Base-by-base conservation (phyloP, 2,797 vertebrate genomes). In the Clamator glandarius region DNA sequence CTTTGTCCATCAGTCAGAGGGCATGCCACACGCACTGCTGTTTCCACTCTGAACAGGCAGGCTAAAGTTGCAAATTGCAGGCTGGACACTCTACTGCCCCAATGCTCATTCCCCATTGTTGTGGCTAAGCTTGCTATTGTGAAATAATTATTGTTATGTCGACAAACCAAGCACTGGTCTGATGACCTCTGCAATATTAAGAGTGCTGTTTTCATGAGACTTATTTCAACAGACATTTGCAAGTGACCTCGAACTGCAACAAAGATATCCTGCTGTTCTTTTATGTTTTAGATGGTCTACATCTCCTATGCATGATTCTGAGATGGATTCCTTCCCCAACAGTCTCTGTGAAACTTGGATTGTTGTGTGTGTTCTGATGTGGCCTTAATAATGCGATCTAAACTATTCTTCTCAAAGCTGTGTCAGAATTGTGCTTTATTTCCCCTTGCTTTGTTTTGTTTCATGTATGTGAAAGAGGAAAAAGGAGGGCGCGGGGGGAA, bases 251-350 rank as follows among this genome's bases (percentile, higher is more conserved):
- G 12, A 66, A 84, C 59, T 77, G 59, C 57, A 87, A 50, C 35
- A 80, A 76, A 87, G 69, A 33, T 9, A 58, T 5, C 82, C 79
- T 63, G 73, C 66, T 93, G 89, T 87, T 88, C 94, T 73, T 95
- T 87, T 85, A 55, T 83, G 74, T 3, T 82, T 88, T 70, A 77
- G 67, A 48, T 36, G 42, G 55, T 54, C 70, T 54, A 25, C 25
- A 7, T 35, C 39, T 20, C 50, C 15, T 4, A 7, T 35, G 55
- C 28, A 10, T 17, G 52, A 80, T 76, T 44, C 72, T 87, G 76
- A 75, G 91, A 87, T 36, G 42, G 61, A 66, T 66, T 87, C 44
- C 13, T 93, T 86, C 31, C 26, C 41, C 35, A 70, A 0, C 4
- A 36, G 48, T 69, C 31, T 69, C 81, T 51, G 31, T 21, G 19